Evolutionary conservation across 2,888 invertebrate species (phyloP), one percentile per base, ranked within the genome.

Genomic region (Trachelus tabidus): DNA sequence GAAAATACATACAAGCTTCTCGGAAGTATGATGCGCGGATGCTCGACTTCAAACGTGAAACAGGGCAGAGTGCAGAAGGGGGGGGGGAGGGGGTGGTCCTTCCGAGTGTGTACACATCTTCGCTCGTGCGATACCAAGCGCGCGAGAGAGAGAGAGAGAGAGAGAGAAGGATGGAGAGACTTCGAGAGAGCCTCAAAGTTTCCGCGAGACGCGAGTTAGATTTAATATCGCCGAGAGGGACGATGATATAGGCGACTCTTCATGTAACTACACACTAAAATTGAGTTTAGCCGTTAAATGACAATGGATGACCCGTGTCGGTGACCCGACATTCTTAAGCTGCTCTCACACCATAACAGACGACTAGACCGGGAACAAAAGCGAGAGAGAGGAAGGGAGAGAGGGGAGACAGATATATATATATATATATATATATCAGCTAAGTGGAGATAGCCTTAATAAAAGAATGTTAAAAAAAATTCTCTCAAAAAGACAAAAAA

Each of bases 1-100:
- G 82, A 86, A 86, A 87, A 86, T 86, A 86, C 80, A 84, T 85
- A 85, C 80, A 79, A 83, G 79, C 82, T 86, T 85, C 87, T 83
- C 76, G 81, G 85, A 87, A 87, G 82, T 78, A 79, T 23, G 73
- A 33, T 33, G 34, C 35, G 34, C 34, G 73, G 34, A 34, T 35
- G 34, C 34, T 73, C 73, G 73, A 73, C 69, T 69, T 69, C 69
- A 69, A 69, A 69, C 15, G 69, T 69, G 69, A 30, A 33, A 15
- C 15, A 15, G 40, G 15, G 6, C 15, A 40, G 15, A 40, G 6
- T 15, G 40, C 15, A 15, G 40, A 15, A 15, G 4, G 1, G 15
- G 1, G 15, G 12, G 3, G 4, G 4, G 15, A 4, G 6, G 1
- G 15, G 6, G 2, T 1, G 15, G 40, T 6, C 15, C 4, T 15